Evolutionary conservation across 2,797 vertebrate species (phyloP), one percentile per base, ranked within the genome.

Genomic region (Platalea minor): DNA sequence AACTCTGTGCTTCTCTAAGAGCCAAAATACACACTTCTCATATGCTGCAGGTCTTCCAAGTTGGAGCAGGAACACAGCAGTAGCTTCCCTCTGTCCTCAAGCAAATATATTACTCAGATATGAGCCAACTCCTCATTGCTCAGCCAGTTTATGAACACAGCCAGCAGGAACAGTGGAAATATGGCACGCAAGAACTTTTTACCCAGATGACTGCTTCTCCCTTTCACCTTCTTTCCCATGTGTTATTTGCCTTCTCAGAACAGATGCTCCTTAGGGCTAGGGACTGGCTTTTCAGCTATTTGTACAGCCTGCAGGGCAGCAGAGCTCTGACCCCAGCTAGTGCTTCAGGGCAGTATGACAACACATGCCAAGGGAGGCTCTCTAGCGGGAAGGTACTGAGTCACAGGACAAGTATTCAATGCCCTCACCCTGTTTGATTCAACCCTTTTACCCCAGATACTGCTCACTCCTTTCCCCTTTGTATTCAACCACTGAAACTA

Each of bases 191-290:
- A 60, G 33, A 24, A 33, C 13, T 33, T 87, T 79, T 91, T 74
- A 87, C 51, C 74, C 41, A 67, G 54, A 12, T 35, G 39, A 56
- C 8, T 74, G 67, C 78, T 72, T 68, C 37, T 77, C 78, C 74
- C 83, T 95, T 95, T 95, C 86, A 91, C 95, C 92, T 92, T 67
- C 81, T 85, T 89, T 88, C 60, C 74, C 64, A 21, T 1, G 4
- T 56, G 39, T 63, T 80, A 74, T 59, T 95, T 79, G 51, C 35
- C n/a, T 90, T 76, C 53, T 72, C 56, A 78, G 72, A 92, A 85
- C 41, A 75, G 56, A 64, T 64, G 31, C 10, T 77, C 86, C 88
- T 85, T n/a, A 57, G 57, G 86, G 74, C 67, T 57, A 82, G 77
- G 85, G 74, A 85, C 60, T 20, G 74, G 46, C 59, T 91, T 79